These are phyloP conservation scores for Spatulosminthurus flaviceps DNA, from an alignment of 2,888 invertebrate genomes.

Conservation along the genomic window DNA sequence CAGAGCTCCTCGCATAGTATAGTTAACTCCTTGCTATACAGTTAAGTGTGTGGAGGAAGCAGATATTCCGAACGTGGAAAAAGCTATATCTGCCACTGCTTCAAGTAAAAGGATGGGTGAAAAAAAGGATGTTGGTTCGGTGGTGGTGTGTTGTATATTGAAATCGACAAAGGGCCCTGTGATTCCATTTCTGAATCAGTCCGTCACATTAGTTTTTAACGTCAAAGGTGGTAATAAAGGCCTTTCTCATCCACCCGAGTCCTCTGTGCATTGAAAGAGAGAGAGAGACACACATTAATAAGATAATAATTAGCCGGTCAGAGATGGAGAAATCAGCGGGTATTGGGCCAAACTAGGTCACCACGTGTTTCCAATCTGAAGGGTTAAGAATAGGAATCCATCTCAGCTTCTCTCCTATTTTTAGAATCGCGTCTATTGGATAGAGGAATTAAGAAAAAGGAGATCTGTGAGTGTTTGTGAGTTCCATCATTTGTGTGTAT, in stretches of 20 bases:
- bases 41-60: no score
- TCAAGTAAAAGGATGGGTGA: not conserved
- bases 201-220: not conserved
- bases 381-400: constrained; percentile 59
- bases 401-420: constrained; percentile 55
- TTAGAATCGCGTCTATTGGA: constrained; percentile 46
- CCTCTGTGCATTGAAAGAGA: constrained; percentile 3
- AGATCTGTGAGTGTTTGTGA: not conserved
- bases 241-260: constrained; percentile 2
- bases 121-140: not conserved
- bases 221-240: not conserved
- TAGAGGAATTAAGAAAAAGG: constrained; percentile 26
- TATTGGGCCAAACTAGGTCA: constrained; percentile 50
- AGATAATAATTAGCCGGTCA: constrained; percentile 58
- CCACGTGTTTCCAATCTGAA: constrained; percentile 61
- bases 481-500: constrained; percentile 30
- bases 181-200: constrained; percentile 15
- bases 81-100: no score
- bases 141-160: no score
- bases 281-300: constrained; percentile 37
- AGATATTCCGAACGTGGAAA: not conserved
- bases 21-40: no score
- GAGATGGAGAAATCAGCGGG: constrained; percentile 48
- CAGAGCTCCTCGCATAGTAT: no score
- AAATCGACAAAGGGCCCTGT: not conserved